phyloP scores from a whole-genome alignment of 2,797 vertebrate genomes.

The Onychomys leucogaster region DNA sequence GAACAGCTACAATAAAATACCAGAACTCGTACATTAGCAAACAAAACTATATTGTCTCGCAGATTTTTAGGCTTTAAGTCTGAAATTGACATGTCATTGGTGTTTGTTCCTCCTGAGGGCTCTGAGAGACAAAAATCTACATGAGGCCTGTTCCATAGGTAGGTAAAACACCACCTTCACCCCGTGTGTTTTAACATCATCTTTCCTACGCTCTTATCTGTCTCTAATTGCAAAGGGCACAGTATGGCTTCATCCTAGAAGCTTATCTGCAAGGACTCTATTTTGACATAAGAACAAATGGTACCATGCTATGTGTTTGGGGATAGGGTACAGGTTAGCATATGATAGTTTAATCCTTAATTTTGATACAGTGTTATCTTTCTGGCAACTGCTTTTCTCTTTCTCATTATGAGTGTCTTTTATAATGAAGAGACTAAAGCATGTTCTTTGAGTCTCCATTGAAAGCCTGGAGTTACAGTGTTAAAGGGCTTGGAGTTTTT shows the following conservation, averaged over 20 bases:
- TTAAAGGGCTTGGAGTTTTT: not conserved
- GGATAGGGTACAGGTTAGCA: not conserved
- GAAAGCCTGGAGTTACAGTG: not conserved
- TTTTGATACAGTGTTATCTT: not conserved
- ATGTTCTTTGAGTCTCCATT: not conserved
- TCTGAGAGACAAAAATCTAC: not conserved
- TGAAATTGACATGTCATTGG: not conserved
- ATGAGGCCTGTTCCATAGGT: not conserved
- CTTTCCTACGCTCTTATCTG: not conserved
- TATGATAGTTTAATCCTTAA: not conserved
- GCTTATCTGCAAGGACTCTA: not conserved
- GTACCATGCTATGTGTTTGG: not conserved
- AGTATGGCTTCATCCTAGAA: not conserved
- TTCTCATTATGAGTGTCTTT: not conserved
- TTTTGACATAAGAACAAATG: not conserved
- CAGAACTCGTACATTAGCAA: not conserved
- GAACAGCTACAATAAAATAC: not conserved
- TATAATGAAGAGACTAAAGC: not conserved
- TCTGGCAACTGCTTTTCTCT: not conserved
- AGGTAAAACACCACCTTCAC: not conserved
- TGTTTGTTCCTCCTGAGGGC: not conserved
- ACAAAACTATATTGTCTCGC: not conserved
- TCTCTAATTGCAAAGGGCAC: not conserved
- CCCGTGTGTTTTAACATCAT: not conserved
- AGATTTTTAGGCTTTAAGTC: not conserved